Evolutionary conservation across 2,888 invertebrate species (phyloP).

Genomic region (Ophion costatus): DNA sequence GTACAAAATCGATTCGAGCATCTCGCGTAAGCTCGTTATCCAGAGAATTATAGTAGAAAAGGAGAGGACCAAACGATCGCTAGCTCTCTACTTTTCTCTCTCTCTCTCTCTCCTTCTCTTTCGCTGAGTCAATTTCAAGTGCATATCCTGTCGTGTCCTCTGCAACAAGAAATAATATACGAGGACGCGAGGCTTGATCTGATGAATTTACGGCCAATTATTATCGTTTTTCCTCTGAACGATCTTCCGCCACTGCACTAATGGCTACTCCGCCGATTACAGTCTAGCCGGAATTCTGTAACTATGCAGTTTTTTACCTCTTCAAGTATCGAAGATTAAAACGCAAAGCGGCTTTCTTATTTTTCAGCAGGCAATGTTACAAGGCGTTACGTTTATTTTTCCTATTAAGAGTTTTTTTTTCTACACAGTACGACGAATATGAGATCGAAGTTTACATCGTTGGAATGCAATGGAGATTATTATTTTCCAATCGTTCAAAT

Average conservation of each 20-base stretch:
- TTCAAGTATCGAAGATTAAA: not conserved
- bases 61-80: not conserved
- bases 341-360: not conserved
- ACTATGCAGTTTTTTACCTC: conserved; percentile 16
- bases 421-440: no score
- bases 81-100: not conserved
- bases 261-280: conserved; percentile 63
- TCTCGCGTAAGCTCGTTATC: not conserved
- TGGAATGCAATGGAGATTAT: no score
- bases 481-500: no score
- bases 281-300: conserved; percentile 51
- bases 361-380: not conserved
- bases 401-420: no score
- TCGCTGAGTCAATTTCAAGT: conserved; percentile 52
- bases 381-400: not conserved
- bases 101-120: not conserved
- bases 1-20: not conserved
- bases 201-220: conserved; percentile 67
- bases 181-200: conserved; percentile 39
- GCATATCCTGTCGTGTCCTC: conserved; percentile 60
- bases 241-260: conserved; percentile 56
- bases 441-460: no score
- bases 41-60: not conserved
- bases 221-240: conserved; percentile 62
- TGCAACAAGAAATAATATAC: conserved; percentile 29